Evolutionary conservation across 30 jellyfish, hydroid and myxozoan genomes (phyloP).

Genomic region (Calvadosia cruxmelitensis): DNA sequence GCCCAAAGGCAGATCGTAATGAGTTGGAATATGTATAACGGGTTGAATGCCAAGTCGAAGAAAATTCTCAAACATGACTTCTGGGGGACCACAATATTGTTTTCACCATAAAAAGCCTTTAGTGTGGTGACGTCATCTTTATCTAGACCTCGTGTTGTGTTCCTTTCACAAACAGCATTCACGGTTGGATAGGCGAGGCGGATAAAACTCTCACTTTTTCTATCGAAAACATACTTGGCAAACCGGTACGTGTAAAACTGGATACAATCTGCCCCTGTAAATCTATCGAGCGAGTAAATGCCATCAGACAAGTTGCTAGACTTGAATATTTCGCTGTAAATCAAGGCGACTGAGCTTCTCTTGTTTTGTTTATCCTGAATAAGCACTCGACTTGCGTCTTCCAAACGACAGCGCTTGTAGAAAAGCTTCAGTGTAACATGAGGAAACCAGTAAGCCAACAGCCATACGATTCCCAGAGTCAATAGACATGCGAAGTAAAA

Average conservation of each 20-base stretch:
- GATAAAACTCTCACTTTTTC: background rate
- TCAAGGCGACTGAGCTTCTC: background rate
- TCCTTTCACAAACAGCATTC: background rate
- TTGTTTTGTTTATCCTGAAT: background rate
- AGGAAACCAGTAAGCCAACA: background rate
- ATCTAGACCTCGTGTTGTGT: background rate
- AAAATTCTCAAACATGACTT: background rate
- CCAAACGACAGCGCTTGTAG: background rate
- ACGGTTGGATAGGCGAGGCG: background rate
- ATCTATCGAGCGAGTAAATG: no score
- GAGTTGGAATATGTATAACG: background rate
- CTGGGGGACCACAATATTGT: background rate
- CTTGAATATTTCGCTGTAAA: no score
- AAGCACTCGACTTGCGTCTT: background rate
- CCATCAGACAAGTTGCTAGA: no score
- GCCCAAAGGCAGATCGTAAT: background rate
- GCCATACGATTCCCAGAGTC: background rate
- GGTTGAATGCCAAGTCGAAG: background rate
- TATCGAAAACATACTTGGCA: background rate
- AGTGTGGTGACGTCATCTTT: background rate
- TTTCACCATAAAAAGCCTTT: background rate
- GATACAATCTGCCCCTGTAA: background rate
- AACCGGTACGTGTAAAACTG: background rate
- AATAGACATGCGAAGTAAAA: background rate
- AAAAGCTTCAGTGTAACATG: no score